Percentiles rank a stretch among this genome's conserved stretches.
Evolutionary conservation across 2,113 vertebrate genomes (phyloP).

Genomic region (Labeo rohita): DNA sequence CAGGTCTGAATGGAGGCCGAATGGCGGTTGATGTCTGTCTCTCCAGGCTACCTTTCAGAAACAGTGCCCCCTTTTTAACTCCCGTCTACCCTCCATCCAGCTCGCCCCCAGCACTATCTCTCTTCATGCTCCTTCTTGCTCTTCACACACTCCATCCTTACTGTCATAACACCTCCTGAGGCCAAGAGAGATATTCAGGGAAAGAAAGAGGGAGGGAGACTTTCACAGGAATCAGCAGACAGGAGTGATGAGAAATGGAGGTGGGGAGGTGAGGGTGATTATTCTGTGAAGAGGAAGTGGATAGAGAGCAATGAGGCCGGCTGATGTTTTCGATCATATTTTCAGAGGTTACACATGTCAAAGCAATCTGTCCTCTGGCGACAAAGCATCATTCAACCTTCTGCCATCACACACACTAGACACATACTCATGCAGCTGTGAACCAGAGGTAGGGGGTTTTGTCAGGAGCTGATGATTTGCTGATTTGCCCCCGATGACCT

Average conservation of each 20-base stretch:
- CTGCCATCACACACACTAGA: constrained; percentile 52
- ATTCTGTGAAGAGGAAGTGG: constrained; percentile 31
- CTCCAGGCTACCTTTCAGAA: constrained; percentile 73
- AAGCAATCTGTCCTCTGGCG: constrained; percentile 66
- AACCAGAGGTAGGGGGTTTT: constrained; percentile 62
- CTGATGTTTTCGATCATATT: constrained; percentile 36
- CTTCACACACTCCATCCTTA: constrained; percentile 66
- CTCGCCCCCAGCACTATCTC: constrained; percentile 66
- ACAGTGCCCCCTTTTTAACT: constrained; percentile 70
- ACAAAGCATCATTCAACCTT: constrained; percentile 70
- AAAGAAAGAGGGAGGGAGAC: constrained; percentile 44
- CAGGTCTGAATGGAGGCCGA: constrained; percentile 12
- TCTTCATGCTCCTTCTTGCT: constrained; percentile 81
- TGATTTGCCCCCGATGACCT: constrained; percentile 29
- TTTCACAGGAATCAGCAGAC: constrained; percentile 34
- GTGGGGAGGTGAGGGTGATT: not conserved
- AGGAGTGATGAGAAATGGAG: constrained; percentile 34
- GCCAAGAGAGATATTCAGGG: constrained; percentile 62
- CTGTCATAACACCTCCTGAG: constrained; percentile 78
- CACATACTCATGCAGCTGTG: constrained; percentile 67
- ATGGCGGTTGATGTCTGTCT: constrained; percentile 71
- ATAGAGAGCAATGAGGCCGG: constrained; percentile 29
- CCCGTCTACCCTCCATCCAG: constrained; percentile 28
- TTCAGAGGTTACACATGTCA: constrained; percentile 70
- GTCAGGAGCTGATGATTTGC: constrained; percentile 37